Base-by-base conservation (phyloP, 2,113 vertebrate genomes). In the Hemichromis elongatus region DNA sequence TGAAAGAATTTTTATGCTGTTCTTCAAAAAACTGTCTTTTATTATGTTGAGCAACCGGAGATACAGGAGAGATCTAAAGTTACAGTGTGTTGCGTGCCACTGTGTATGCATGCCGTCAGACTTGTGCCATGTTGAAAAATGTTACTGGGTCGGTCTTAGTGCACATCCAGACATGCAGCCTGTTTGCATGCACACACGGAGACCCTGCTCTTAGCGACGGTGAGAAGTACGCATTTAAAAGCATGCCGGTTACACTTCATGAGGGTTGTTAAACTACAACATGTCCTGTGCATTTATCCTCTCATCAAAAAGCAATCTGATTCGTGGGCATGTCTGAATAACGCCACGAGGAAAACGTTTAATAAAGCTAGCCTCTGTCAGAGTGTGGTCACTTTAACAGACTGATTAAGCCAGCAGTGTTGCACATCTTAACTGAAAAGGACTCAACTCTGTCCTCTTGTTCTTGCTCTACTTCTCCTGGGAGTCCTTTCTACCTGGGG, bases 401-500 rank as follows among this genome's bases (percentile, higher is more conserved):
- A 50, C 68, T 28, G 21, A 70, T 28, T 11, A 73, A 73, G 40
- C 40, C 5, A 47, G 14, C 66, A 28, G 21, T 5, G 14, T 24
- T 18, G 18, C 14, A 45, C 8, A 26, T 45, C 66, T 73, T 19
- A 50, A 47, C 24, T 73, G 68, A 45, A 73, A 73, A 73, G 9
- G 42, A 50, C 68, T 30, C 21, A 75, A 54, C 53, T 86, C 54
- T 42, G 77, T 59, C 84, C 77, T 82, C 80, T 84, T 19, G 13
- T 88, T 84, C 85, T 70, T 79, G 56, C 66, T 85, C 82, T 66
- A 63, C 68, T 79, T 52, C 90, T 89, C 84, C 57, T 81, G 90
- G 92, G 89, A 88, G 82, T 93, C 89, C 68, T 59, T 79, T 88
- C 73, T 77, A 89, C 89, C 73, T 42, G 47, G 80, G 88, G 91